These are phyloP conservation scores for Helicoverpa armigera DNA, from an alignment of 1,140 invertebrate genomes.

Conservation along the genomic window DNA sequence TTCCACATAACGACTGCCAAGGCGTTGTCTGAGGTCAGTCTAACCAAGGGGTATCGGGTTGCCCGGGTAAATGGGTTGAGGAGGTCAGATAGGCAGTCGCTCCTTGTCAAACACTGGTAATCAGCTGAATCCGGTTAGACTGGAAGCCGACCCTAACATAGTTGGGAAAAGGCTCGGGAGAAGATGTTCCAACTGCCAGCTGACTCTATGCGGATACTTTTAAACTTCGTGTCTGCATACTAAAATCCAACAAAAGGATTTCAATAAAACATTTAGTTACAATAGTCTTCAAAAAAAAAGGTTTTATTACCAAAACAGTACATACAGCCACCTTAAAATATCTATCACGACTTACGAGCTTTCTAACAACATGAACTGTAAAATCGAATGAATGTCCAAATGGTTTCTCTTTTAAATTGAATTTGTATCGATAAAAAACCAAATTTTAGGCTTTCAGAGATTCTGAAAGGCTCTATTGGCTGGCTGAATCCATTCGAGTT, in stretches of 20 bases:
- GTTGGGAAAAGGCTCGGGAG: too few species aligned
- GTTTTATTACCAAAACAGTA: conserved; percentile 31
- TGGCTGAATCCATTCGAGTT: not conserved
- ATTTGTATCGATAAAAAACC: conserved; percentile 37
- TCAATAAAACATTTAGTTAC: not conserved
- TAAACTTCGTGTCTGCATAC: conserved; percentile 17
- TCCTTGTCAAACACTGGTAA: too few species aligned
- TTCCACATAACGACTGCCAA: too few species aligned
- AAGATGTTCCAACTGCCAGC: too few species aligned
- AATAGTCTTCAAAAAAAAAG: conserved; percentile 24
- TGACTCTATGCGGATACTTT: too few species aligned
- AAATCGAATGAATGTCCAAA: conserved; percentile 39
- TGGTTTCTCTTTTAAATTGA: conserved; percentile 46
- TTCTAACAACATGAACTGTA: conserved; percentile 38
- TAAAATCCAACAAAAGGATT: not conserved
- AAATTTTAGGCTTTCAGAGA: conserved; percentile 43
- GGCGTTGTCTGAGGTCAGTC: too few species aligned
- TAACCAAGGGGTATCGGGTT: too few species aligned
- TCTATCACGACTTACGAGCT: conserved; percentile 44
- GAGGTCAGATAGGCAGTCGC: too few species aligned
- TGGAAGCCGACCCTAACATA: too few species aligned
- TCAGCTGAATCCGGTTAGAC: too few species aligned
- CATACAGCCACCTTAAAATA: conserved; percentile 34
- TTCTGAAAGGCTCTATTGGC: conserved; percentile 7
- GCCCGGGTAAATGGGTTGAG: too few species aligned